A percentile compares a stretch with the other conserved stretches of the same genome.
Conservation (phyloP, 1,140 invertebrate species). For the Oncopodura yosiiana region DNA sequence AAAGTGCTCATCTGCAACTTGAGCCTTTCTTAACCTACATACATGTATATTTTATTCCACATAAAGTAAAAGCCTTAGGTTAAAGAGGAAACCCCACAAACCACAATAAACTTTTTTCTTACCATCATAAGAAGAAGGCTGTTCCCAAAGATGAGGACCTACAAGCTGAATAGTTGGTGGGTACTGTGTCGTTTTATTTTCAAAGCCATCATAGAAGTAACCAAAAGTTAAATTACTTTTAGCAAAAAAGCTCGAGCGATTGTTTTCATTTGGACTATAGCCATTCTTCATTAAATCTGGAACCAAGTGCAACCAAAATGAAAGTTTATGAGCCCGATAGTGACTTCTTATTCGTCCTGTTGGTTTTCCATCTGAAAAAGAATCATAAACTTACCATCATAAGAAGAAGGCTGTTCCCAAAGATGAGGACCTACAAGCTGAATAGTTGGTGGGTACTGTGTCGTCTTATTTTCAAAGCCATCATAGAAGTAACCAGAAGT, state of each 20-base stretch:
- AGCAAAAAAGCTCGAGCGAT: too few species aligned
- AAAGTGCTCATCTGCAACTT: too few species aligned
- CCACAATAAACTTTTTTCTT: too few species aligned
- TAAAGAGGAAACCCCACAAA: too few species aligned
- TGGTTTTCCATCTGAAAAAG: conserved; percentile 63
- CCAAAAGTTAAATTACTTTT: background rate
- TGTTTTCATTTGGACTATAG: conserved; percentile 45
- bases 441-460: conserved; percentile 3
- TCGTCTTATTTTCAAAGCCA: conserved; percentile 6
- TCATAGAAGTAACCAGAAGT: too few species aligned
- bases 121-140: too few species aligned
- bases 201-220: conserved; percentile 15
- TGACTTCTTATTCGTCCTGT: conserved; percentile 77
- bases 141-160: conserved; percentile 1
- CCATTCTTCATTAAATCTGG: conserved; percentile 57
- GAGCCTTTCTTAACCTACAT: too few species aligned
- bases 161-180: conserved; percentile 8
- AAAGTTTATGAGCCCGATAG: conserved; percentile 81
- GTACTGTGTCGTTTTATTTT: conserved; percentile 2
- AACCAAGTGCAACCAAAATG: conserved; percentile 89
- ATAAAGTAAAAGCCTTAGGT: too few species aligned
- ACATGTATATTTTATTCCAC: too few species aligned
- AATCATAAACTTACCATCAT: too few species aligned
- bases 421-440: conserved; percentile 1
- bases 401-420: conserved; percentile 8